phyloP scores from a whole-genome alignment of 2,113 vertebrate species.

The Synodontis membranacea region DNA sequence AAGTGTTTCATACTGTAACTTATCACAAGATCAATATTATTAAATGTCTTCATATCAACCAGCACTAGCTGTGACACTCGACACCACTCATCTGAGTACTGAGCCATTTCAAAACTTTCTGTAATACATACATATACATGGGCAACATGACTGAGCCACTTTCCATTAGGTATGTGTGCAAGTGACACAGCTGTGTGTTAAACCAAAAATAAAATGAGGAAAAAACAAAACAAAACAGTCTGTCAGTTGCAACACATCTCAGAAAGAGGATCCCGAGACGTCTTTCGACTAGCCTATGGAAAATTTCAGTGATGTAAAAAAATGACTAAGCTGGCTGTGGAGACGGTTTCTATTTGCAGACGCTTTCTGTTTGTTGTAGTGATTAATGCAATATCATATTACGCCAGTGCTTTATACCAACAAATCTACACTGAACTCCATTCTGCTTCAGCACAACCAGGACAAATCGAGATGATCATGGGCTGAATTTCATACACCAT shows the following conservation, averaged over 20 bases:
- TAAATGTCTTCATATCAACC: not conserved
- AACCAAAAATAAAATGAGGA: constrained; percentile 16
- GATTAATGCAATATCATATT: constrained; percentile 10
- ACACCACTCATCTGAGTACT: not conserved
- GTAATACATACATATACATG: not conserved
- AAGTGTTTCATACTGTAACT: not conserved
- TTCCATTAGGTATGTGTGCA: not conserved
- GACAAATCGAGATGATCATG: not conserved
- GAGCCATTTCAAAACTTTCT: not conserved
- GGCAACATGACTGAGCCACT: not conserved
- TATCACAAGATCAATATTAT: not conserved
- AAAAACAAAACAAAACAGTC: not conserved
- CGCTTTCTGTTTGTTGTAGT: constrained; percentile 10
- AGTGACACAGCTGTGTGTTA: not conserved
- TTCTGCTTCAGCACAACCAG: constrained; percentile 19
- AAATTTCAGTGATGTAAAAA: constrained; percentile 2
- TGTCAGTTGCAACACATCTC: constrained; percentile 16
- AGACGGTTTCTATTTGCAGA: not conserved
- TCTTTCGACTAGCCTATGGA: not conserved
- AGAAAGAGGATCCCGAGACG: constrained; percentile 1
- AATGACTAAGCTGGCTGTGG: not conserved
- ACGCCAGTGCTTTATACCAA: constrained; percentile 17
- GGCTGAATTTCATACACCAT: not conserved
- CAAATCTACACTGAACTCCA: constrained; percentile 16
- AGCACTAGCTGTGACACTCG: not conserved